Evolutionary conservation across 1,140 invertebrate genomes (phyloP), one percentile per base, ranked within the genome.

Genomic region (Lepidotrigona ventralis): DNA sequence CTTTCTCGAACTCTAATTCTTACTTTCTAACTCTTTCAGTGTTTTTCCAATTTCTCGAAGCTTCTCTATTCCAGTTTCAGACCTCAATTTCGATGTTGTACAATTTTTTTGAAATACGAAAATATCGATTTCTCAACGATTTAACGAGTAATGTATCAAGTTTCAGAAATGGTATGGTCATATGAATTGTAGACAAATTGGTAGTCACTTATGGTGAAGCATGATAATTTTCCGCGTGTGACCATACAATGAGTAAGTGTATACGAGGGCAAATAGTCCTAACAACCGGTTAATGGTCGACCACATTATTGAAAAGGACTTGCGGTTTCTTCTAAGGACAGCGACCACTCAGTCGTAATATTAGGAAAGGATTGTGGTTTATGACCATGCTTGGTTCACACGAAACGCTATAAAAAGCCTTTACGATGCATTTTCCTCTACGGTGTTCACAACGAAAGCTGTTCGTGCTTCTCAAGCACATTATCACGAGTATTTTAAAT

Each of bases 251-350:
- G 79, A 33, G 14, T 8, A 26, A 2, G 21, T 19, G 56, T 4
- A 60, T 46, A 46, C 39, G 39, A 58, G 71, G 83, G 63, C 21
- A 68, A 78, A 74, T 58, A 79, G 23, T 23, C 82, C 79, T 77
- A 79, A 82, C 53, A 69, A 72, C 66, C 73, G 39, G 71, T 86
- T 85, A 87, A 87, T 87, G 85, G 79, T 72, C 68, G 71, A 83
- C 87, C 86, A 75, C 84, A 79, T 82, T 79, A 81, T 86, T 81
- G 60, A 68, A 83, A 88, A 90, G 88, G 84, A 89, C 89, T 86
- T 89, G 89, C 79, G 89, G 89, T 85, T 90, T 88, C 88, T 90
- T 90, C 72, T 46, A 74, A 87, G 77, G 73, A 81, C 80, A 83
- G 33, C 70, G 82, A 56, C 79, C 66, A 85, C 83, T 73, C 84